phyloP scores from a whole-genome alignment of 2,888 invertebrate genomes.

The Vannuccia rotundouncinata region DNA sequence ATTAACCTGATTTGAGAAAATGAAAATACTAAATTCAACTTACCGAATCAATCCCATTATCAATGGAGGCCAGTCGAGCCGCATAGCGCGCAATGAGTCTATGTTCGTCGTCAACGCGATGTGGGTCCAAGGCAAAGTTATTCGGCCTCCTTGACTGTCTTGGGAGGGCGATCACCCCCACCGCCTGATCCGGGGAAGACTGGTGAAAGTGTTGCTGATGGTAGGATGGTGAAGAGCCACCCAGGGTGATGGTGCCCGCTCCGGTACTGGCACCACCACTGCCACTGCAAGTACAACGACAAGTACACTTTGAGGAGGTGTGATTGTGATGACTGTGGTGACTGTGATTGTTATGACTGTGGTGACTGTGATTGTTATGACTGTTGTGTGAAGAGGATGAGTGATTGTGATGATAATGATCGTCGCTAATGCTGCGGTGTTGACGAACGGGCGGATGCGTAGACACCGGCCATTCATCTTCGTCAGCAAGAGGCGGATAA shows the following conservation, averaged over 20 bases:
- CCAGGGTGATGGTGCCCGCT: neutral
- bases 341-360: neutral
- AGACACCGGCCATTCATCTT: neutral
- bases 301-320: neutral
- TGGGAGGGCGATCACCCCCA: neutral
- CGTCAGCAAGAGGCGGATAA: neutral
- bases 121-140: neutral
- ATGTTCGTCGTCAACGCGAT: slow-evolving; percentile 74
- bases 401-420: neutral
- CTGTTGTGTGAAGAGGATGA: neutral
- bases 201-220: neutral
- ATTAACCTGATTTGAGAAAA: no score
- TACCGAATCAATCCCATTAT: neutral
- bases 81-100: slow-evolving; percentile 92
- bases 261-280: neutral
- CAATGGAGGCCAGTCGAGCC: slow-evolving; percentile 74
- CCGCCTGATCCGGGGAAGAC: neutral
- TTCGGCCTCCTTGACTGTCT: neutral
- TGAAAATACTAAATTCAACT: no score
- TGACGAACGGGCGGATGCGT: neutral
- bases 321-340: neutral
- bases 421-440: neutral
- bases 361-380: neutral
- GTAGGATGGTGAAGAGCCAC: neutral
- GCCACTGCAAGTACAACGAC: neutral